These are phyloP conservation scores for Anaspis maculata DNA, from an alignment of 2,888 invertebrate species.

Conservation along the genomic window DNA sequence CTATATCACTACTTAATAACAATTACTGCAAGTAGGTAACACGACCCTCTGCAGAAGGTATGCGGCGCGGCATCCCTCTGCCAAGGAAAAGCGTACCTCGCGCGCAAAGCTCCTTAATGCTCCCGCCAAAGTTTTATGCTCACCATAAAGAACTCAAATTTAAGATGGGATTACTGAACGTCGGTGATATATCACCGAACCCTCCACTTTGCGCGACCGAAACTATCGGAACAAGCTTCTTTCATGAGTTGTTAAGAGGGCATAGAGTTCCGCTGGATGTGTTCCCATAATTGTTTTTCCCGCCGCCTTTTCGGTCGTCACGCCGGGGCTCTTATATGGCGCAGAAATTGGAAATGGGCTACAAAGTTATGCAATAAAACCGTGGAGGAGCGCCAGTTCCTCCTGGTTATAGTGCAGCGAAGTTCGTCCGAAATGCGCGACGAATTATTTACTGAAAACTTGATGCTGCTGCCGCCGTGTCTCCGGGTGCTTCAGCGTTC, in stretches of 20 bases:
- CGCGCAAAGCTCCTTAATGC: conserved; percentile 24
- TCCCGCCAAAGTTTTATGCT: conserved; percentile 25
- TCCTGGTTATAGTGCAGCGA: no score
- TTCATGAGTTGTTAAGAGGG: neutral
- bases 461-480: no score
- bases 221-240: conserved; percentile 7
- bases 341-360: no score
- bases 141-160: conserved; percentile 28
- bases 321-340: no score
- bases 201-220: conserved; percentile 1
- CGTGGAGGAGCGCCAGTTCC: no score
- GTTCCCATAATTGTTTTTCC: conserved; percentile 5
- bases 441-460: no score
- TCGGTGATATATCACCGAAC: conserved; percentile 22
- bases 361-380: no score
- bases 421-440: no score
- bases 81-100: conserved; percentile 4
- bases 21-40: neutral
- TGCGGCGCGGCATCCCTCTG: no score
- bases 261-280: neutral
- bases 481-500: no score
- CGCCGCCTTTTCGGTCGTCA: conserved; percentile 1
- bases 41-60: no score
- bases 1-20: conserved; percentile 24
- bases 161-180: conserved; percentile 25